Conservation (phyloP, 2,888 invertebrate species). For the Himalopsyche tibetana region DNA sequence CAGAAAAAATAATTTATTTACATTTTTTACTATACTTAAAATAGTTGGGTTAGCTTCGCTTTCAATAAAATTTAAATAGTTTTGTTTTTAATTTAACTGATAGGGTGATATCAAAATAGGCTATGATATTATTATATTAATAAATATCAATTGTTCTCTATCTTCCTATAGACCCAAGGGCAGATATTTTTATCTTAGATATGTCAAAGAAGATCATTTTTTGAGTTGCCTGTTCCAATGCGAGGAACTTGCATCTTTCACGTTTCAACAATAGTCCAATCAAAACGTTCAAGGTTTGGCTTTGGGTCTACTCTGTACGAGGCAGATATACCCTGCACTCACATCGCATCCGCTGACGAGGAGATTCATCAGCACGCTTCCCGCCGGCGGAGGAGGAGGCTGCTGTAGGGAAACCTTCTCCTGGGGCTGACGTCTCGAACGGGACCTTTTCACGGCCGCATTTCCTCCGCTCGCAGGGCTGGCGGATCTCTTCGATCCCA, state of each 20-base stretch:
- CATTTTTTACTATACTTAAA: too few relatives aligned
- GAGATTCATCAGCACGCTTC: constrained; percentile 94
- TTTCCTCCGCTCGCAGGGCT: constrained; percentile 48
- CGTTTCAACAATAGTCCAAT: neutral
- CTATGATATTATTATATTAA: too few relatives aligned
- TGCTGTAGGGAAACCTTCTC: constrained; percentile 69
- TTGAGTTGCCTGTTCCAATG: neutral
- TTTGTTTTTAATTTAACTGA: too few relatives aligned
- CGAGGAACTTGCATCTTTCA: constrained; percentile 13
- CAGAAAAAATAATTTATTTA: too few relatives aligned
- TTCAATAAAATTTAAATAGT: too few relatives aligned
- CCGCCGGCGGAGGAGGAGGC: constrained; percentile 77
- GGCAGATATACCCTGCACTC: constrained; percentile 93
- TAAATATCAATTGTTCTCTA: too few relatives aligned
- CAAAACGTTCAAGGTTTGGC: constrained; percentile 57
- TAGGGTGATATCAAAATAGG: too few relatives aligned
- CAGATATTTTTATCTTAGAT: neutral
- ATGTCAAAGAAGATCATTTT: neutral
- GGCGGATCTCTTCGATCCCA: constrained; percentile 66
- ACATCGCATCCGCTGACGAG: constrained; percentile 97
- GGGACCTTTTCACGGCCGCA: neutral
- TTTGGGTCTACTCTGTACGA: constrained; percentile 82
- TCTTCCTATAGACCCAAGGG: neutral
- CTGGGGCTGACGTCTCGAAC: constrained; percentile 36
- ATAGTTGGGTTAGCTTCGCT: too few relatives aligned